Evolutionary conservation across 2,888 invertebrate species (phyloP).

Genomic region (Brassicogethes aeneus): DNA sequence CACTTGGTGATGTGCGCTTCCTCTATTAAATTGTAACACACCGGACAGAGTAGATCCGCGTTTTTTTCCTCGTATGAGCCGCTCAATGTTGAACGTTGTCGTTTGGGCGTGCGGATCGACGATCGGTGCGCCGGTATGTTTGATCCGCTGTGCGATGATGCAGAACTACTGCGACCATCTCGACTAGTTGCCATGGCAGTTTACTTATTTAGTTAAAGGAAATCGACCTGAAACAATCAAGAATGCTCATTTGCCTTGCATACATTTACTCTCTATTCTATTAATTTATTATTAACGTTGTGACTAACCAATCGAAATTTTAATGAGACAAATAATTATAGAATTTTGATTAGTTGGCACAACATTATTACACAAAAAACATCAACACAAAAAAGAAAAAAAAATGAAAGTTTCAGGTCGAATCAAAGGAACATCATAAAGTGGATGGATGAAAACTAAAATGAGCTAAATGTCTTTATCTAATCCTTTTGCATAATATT

Average conservation of each 20-base stretch:
- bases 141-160: slow-evolving; percentile 38
- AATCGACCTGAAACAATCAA: slow-evolving; percentile 50
- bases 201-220: slow-evolving; percentile 15
- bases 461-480: too few relatives aligned
- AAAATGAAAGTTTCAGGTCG: slow-evolving; percentile 29
- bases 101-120: slow-evolving; percentile 43
- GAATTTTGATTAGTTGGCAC: too few relatives aligned
- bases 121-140: slow-evolving; percentile 37
- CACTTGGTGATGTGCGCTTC: slow-evolving; percentile 88
- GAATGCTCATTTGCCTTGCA: neutral
- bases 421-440: slow-evolving; percentile 16
- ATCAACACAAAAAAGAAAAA: slow-evolving; percentile 6
- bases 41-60: slow-evolving; percentile 63
- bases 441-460: too few relatives aligned
- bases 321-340: slow-evolving; percentile 1
- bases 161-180: slow-evolving; percentile 42
- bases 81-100: slow-evolving; percentile 44
- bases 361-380: too few relatives aligned
- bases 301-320: too few relatives aligned
- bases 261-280: too few relatives aligned
- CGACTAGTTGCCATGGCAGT: slow-evolving; percentile 34
- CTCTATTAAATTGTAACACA: slow-evolving; percentile 81
- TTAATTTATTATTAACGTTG: too few relatives aligned
- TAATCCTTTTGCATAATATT: too few relatives aligned
- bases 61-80: slow-evolving; percentile 58